Conservation (phyloP, 2,797 vertebrate genomes). For the Oreochromis mossambicus region DNA sequence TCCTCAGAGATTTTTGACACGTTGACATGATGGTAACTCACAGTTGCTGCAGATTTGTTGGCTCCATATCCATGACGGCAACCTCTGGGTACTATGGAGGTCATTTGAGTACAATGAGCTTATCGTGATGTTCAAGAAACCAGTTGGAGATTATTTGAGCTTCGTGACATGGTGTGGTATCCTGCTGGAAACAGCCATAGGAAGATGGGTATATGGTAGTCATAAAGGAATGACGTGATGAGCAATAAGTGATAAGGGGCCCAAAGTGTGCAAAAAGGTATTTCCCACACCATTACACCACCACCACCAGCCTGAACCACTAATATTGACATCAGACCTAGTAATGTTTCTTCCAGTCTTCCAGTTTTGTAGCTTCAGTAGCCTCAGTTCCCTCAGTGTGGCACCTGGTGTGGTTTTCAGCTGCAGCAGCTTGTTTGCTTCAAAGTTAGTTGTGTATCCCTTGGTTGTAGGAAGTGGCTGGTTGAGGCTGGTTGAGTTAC, state of each 20-base stretch:
- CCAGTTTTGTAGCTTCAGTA: neutral
- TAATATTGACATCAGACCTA: neutral
- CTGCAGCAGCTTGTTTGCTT: neutral
- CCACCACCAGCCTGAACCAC: rapidly evolving
- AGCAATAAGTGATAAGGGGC: neutral
- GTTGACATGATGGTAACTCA: neutral
- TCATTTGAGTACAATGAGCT: neutral
- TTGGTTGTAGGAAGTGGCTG: neutral
- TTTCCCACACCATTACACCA: neutral
- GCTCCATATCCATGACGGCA: neutral
- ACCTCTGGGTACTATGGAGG: neutral
- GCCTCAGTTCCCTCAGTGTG: neutral
- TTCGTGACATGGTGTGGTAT: neutral
- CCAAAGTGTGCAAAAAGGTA: neutral
- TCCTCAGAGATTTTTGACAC: neutral
- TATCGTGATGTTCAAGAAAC: neutral
- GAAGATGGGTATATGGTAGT: neutral
- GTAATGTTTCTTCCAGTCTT: neutral
- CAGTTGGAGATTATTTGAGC: neutral
- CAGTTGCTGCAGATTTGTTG: neutral
- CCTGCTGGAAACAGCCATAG: neutral
- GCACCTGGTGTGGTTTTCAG: neutral
- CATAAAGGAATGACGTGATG: neutral
- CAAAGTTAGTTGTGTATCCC: neutral
- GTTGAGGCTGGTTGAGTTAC: neutral